Base-by-base conservation (phyloP, 2,797 vertebrate species). In the Protosalanx chinensis region DNA sequence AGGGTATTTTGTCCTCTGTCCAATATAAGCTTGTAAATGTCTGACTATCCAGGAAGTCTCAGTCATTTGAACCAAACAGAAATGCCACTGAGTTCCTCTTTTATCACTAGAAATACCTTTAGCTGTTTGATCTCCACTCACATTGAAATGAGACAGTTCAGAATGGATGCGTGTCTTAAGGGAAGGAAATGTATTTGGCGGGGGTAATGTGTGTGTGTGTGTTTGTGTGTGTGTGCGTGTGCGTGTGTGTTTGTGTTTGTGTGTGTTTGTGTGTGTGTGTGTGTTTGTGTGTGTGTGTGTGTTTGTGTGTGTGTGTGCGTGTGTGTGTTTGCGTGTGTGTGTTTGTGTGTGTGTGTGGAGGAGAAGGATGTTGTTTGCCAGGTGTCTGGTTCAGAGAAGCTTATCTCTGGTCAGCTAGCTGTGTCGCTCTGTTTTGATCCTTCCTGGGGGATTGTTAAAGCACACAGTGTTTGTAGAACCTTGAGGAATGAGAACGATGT, bases 371-470 rank as follows among this genome's bases (percentile, higher is more conserved):
- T 78, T 85, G 81, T 83, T 85, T 85, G 74, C 61, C 82, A 66
- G 74, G 79, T 76, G 82, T 86, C 75, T 82, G 68, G 79, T 87
- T 83, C 68, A 82, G 81, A 27, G 68, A 80, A 79, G 82, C 84
- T 91, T 87, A 88, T 91, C 88, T 89, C 49, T 72, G 75, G 72
- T 82, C 80, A 69, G 76, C 86, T 79, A 58, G 51, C 77, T 71
- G 65, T 88, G 84, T 85, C 82, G 75, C 56, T 77, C 81, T 76
- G 76, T 85, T 76, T 76, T 70, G 59, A 61, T 61, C 12, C 18
- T 27, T 58, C 18, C 51, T 61, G 70, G 67, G 57, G 78, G 77
- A 78, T 69, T 37, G 59, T 49, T 20, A 62, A 72, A 61, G 63
- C 68, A 35, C 37, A 60, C 46, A 37, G 41, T 72, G 60, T 64